A percentile compares a stretch with the other conserved stretches of the same genome.
Evolutionary conservation across 1,140 invertebrate genomes (phyloP).

Genomic region (Mesaphorura yosii): DNA sequence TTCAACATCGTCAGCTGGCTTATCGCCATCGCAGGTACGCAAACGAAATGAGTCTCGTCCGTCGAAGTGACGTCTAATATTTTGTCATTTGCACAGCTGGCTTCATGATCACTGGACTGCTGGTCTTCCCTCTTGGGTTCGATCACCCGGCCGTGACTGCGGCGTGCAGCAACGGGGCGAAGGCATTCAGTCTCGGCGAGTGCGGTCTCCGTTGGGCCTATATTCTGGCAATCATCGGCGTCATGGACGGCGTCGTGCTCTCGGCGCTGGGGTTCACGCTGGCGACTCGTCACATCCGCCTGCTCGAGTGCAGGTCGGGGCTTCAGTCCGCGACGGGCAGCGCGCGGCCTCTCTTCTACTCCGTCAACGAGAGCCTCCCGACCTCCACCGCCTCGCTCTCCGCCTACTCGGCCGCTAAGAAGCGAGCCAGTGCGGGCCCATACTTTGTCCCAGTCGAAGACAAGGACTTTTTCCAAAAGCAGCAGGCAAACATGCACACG

Average conservation of each 20-base stretch:
- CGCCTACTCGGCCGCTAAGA: too few relatives aligned
- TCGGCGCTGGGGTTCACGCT: conserved; percentile 86
- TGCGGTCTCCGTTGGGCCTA: conserved; percentile 92
- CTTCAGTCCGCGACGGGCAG: too few relatives aligned
- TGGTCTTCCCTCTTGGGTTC: conserved; percentile 89
- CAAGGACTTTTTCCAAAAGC: too few relatives aligned
- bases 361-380: too few relatives aligned
- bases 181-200: conserved; percentile 57
- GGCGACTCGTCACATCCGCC: conserved; percentile 70
- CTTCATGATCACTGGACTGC: conserved; percentile 68
- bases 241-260: conserved; percentile 78
- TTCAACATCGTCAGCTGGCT: conserved; percentile 88
- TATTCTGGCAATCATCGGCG: conserved; percentile 79
- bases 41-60: background rate
- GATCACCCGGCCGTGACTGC: conserved; percentile 64
- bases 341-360: too few relatives aligned
- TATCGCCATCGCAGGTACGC: conserved; percentile 81
- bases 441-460: too few relatives aligned
- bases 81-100: conserved; percentile 47
- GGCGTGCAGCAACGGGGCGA: conserved; percentile 72
- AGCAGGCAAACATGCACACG: too few relatives aligned
- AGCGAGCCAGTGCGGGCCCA: too few relatives aligned
- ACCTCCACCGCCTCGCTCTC: too few relatives aligned
- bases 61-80: background rate
- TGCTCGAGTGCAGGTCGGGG: too few relatives aligned